Conservation (phyloP, 2,888 invertebrate species). For the Odontomyia ornata region DNA sequence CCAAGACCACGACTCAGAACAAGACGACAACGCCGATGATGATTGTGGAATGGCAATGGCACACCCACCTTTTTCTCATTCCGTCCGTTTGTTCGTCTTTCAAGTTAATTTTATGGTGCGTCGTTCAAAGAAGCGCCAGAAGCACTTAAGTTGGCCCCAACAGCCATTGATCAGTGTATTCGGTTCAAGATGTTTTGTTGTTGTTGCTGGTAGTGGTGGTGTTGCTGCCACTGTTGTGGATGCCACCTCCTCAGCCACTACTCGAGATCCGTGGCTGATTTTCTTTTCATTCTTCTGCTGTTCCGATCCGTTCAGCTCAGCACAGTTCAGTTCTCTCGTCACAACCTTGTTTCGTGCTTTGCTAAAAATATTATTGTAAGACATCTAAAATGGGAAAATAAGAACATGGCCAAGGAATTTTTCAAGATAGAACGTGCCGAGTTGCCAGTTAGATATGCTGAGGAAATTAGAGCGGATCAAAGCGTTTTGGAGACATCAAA, state of each 20-base stretch:
- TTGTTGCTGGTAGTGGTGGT: too few species aligned
- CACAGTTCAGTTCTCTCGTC: neutral
- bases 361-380: constrained; percentile 21
- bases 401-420: constrained; percentile 3
- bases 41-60: neutral
- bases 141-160: constrained; percentile 5
- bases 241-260: neutral
- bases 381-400: constrained; percentile 10
- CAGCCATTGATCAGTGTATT: constrained; percentile 4
- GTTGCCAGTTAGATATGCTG: neutral
- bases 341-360: constrained; percentile 5
- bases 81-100: constrained; percentile 10
- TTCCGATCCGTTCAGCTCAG: neutral
- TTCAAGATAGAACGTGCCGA: neutral
- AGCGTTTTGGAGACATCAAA: too few species aligned
- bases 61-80: constrained; percentile 1
- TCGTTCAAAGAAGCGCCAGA: constrained; percentile 33
- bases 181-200: neutral
- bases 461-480: neutral
- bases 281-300: neutral
- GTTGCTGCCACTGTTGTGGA: neutral
- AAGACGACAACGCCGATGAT: neutral
- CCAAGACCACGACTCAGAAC: too few species aligned
- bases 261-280: neutral
- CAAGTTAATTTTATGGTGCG: constrained; percentile 36